Percentiles rank a stretch among this genome's conserved stretches.
Evolutionary conservation across 1,140 invertebrate genomes (phyloP).

Genomic region (Camponotus pennsylvanicus): DNA sequence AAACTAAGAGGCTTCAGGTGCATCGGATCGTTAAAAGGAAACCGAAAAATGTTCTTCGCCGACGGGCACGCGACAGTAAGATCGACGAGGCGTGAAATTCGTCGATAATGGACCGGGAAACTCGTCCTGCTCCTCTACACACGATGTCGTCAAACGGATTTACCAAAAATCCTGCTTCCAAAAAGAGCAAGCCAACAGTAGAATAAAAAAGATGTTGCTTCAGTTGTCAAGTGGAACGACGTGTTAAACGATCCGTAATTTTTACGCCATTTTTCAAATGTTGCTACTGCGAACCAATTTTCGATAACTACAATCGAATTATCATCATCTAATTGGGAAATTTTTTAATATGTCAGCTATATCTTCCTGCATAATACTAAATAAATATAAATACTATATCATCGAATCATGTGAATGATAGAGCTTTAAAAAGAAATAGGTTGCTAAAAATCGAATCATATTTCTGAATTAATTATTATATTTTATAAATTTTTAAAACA

Average conservation of each 20-base stretch:
- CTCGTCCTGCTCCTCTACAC: conserved; percentile 18
- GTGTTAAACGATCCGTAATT: not conserved
- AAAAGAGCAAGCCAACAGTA: not conserved
- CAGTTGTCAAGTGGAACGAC: not conserved
- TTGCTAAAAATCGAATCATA: not conserved
- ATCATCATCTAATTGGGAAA: not conserved
- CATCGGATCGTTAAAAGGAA: conserved; percentile 52
- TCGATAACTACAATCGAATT: not conserved
- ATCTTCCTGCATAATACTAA: not conserved
- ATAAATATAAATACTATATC: not conserved
- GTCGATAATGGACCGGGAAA: conserved; percentile 44
- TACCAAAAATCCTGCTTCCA: conserved; percentile 17
- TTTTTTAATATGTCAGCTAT: not conserved
- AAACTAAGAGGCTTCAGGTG: conserved; percentile 38
- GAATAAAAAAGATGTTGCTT: not conserved
- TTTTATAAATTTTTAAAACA: not conserved
- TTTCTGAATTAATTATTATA: not conserved
- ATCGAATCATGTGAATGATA: not conserved
- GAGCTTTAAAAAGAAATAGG: not conserved
- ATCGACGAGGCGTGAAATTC: conserved; percentile 50
- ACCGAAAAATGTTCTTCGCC: conserved; percentile 29
- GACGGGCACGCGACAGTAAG: conserved; percentile 12
- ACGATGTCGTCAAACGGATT: conserved; percentile 19
- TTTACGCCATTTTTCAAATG: not conserved
- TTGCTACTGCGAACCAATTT: not conserved